Percentiles rank a stretch among this genome's conserved stretches.
Evolutionary conservation across 92 coral and sea anemone species (phyloP).

Genomic region (Chrysogorgia sp.): DNA sequence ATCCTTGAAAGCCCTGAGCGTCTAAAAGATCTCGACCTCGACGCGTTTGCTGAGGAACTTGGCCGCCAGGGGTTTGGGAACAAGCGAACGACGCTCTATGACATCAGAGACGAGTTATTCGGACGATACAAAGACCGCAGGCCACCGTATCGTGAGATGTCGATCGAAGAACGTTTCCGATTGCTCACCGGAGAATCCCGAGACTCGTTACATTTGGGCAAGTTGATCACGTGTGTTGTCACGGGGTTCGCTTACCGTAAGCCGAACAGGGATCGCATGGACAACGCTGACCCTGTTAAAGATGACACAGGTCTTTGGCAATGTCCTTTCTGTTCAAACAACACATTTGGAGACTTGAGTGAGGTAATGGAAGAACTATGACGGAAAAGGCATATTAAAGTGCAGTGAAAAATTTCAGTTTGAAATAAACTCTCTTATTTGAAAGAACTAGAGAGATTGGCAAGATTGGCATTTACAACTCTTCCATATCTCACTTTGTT

Average conservation of each 20-base stretch:
- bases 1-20: conserved; percentile 91
- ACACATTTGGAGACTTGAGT: conserved; percentile 77
- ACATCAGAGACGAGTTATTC: conserved; percentile 94
- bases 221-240: conserved; percentile 80
- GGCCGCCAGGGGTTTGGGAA: conserved; percentile 95
- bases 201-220: conserved; percentile 83
- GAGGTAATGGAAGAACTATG: conserved; percentile 72
- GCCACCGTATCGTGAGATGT: conserved; percentile 77
- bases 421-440: too few relatives aligned
- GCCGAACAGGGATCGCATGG: conserved; percentile 86
- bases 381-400: background rate
- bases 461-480: too few relatives aligned
- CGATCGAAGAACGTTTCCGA: conserved; percentile 88
- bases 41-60: conserved; percentile 96
- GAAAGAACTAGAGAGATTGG: too few relatives aligned
- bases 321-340: conserved; percentile 89
- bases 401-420: too few relatives aligned
- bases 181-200: conserved; percentile 87
- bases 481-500: too few relatives aligned
- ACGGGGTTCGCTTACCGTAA: conserved; percentile 95
- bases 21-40: conserved; percentile 88
- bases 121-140: conserved; percentile 93
- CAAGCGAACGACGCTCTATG: conserved; percentile 87
- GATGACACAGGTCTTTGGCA: conserved; percentile 86
- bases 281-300: conserved; percentile 88